These are phyloP conservation scores for Carollia perspicillata DNA, from an alignment of 2,113 vertebrate species.

Conservation along the genomic window DNA sequence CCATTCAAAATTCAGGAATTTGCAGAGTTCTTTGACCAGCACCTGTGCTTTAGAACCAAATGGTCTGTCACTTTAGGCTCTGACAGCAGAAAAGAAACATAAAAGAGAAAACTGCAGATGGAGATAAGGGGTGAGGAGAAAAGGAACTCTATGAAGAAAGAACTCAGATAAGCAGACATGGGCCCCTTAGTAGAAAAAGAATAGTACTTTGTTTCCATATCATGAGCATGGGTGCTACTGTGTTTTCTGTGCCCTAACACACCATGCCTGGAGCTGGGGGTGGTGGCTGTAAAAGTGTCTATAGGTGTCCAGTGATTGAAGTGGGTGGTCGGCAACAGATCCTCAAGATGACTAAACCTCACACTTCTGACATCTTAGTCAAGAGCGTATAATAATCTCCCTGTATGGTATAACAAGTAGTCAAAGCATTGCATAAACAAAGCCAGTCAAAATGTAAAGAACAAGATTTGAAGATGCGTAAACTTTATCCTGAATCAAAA, in stretches of 20 bases:
- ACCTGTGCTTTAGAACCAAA: constrained; percentile 81
- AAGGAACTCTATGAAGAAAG: constrained; percentile 50
- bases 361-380: background rate
- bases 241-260: background rate
- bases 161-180: background rate
- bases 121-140: constrained; percentile 58
- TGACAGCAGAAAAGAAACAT: constrained; percentile 70
- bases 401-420: background rate
- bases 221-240: background rate
- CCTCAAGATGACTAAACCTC: background rate
- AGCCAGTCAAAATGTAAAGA: background rate
- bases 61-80: constrained; percentile 74
- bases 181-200: constrained; percentile 19
- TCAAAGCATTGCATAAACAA: background rate
- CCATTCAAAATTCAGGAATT: constrained; percentile 83
- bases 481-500: background rate
- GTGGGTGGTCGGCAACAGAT: accelerated
- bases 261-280: too few species aligned
- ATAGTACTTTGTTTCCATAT: background rate
- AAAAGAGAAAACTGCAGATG: constrained; percentile 64
- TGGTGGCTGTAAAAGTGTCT: background rate
- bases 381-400: background rate
- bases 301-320: background rate
- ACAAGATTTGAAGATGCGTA: background rate
- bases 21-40: constrained; percentile 84